Conservation (phyloP, 2,888 invertebrate species). For the Cloeon dipterum region DNA sequence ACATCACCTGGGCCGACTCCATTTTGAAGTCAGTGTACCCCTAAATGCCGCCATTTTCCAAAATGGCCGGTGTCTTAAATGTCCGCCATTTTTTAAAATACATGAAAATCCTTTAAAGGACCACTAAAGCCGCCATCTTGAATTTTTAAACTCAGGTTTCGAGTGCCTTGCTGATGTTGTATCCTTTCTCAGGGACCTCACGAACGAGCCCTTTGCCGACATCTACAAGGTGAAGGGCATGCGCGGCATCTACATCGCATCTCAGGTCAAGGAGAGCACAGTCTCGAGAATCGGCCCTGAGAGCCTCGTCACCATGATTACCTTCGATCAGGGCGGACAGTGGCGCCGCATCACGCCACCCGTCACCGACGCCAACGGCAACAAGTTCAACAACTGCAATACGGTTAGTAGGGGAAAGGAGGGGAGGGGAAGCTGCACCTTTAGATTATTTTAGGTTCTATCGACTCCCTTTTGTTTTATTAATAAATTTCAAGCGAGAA, state of each 20-base stretch:
- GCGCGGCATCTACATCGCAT: conserved; percentile 73
- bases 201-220: conserved; percentile 66
- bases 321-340: conserved; percentile 66
- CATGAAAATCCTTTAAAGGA: too few species aligned
- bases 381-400: too few species aligned
- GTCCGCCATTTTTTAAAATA: too few species aligned
- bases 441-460: too few species aligned
- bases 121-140: too few species aligned
- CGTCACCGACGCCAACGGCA: conserved; percentile 35
- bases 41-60: background rate
- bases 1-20: conserved; percentile 53
- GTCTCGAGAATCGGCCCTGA: conserved; percentile 33
- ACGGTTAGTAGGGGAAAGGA: too few species aligned
- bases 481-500: too few species aligned
- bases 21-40: conserved; percentile 49
- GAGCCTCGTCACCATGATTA: conserved; percentile 53
- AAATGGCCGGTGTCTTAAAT: too few species aligned
- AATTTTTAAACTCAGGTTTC: too few species aligned
- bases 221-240: conserved; percentile 71
- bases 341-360: conserved; percentile 62
- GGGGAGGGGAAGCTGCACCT: too few species aligned
- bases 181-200: conserved; percentile 45
- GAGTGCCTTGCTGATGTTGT: too few species aligned
- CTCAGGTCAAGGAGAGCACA: conserved; percentile 35
- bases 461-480: too few species aligned